Evolutionary conservation across 2,797 vertebrate genomes (phyloP).

Genomic region (Lophius americanus): DNA sequence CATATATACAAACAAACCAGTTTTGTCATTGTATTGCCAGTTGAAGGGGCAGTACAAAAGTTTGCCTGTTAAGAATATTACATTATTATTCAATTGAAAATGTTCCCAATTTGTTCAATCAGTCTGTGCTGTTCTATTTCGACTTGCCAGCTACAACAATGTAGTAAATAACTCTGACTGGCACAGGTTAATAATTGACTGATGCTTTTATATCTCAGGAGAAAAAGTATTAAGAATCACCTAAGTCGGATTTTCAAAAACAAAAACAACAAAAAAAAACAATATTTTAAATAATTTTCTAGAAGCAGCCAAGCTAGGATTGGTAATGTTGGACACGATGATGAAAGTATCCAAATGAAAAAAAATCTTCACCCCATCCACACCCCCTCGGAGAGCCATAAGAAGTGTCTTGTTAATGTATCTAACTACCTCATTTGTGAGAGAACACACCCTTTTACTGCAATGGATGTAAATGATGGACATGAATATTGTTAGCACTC

Average conservation of each 20-base stretch:
- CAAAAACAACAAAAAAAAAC: no score
- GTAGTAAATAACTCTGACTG: slow-evolving; percentile 25
- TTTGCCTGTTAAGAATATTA: slow-evolving; percentile 2
- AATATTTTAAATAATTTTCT: background rate
- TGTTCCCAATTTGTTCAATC: slow-evolving; percentile 13
- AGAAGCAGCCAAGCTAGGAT: no score
- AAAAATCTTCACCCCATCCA: no score
- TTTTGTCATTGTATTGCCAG: slow-evolving; percentile 1
- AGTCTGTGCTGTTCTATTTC: slow-evolving; percentile 16
- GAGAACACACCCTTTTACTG: no score
- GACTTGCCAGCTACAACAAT: slow-evolving; percentile 29
- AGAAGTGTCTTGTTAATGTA: no score
- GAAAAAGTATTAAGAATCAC: background rate
- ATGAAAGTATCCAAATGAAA: no score
- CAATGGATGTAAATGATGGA: no score
- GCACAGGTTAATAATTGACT: slow-evolving; percentile 16
- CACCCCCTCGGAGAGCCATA: no score
- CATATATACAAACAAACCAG: background rate
- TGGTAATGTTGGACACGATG: no score
- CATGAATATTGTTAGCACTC: no score
- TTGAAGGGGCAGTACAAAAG: slow-evolving; percentile 34
- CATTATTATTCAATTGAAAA: slow-evolving; percentile 33
- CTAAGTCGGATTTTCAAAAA: no score
- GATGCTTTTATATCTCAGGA: background rate
- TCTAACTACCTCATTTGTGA: no score